Evolutionary conservation across 1,140 invertebrate genomes (phyloP).

Genomic region (Aphaenogaster rudis): DNA sequence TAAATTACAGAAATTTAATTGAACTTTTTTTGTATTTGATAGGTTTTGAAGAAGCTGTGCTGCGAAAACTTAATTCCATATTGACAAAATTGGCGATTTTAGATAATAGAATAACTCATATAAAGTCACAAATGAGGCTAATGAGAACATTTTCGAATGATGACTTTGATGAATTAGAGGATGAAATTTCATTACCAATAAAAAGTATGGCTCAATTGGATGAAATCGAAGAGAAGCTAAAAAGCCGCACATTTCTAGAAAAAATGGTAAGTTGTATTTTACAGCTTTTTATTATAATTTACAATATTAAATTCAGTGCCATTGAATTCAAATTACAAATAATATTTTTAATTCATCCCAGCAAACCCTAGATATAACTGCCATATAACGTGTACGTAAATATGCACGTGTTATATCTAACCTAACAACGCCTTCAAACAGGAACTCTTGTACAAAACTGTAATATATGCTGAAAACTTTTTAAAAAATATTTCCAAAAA

Average conservation of each 20-base stretch:
- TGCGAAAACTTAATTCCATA: no score
- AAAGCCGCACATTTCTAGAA: neutral
- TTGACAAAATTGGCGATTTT: no score
- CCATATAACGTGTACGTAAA: no score
- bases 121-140: neutral
- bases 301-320: neutral
- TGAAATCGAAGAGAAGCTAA: neutral
- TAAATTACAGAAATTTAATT: no score
- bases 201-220: neutral
- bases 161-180: neutral
- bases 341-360: neutral
- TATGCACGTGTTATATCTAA: no score
- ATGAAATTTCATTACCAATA: neutral
- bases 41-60: no score
- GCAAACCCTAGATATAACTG: no score
- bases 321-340: neutral
- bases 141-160: neutral
- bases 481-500: no score
- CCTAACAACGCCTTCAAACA: no score
- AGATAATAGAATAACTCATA: neutral
- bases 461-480: no score
- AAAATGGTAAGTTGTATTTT: constrained; percentile 2
- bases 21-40: no score
- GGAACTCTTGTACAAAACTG: no score
- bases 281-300: constrained; percentile 4